Evolutionary conservation across 2,888 invertebrate species (phyloP), one percentile per base, ranked within the genome.

Genomic region (Trileptium ribeirensis): DNA sequence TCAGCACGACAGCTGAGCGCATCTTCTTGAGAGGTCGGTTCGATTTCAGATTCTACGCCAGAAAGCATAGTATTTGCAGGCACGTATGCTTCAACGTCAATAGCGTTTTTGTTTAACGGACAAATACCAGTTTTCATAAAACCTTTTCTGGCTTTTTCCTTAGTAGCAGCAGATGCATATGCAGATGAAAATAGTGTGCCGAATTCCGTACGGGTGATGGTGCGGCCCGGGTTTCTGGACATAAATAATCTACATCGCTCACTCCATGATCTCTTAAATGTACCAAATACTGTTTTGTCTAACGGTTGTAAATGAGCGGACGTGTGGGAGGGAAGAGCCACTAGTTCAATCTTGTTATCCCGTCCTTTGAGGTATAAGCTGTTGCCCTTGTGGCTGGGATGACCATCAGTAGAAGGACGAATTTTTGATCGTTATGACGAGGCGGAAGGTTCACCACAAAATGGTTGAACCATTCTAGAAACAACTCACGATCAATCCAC

Each of bases 401-500:
- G 70, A 8, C 70, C 8, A 29, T 70, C 70, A 8, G n/a, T n/a
- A n/a, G n/a, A n/a, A n/a, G n/a, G n/a, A n/a, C n/a, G n/a, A n/a
- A n/a, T n/a, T n/a, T n/a, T n/a, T n/a, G n/a, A n/a, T n/a, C n/a
- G n/a, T n/a, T n/a, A n/a, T n/a, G n/a, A n/a, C n/a, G n/a, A n/a
- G n/a, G n/a, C n/a, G n/a, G n/a, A n/a, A n/a, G n/a, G n/a, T n/a
- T n/a, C n/a, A n/a, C n/a, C n/a, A n/a, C n/a, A n/a, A n/a, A n/a
- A n/a, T n/a, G n/a, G n/a, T 19, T 2, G n/a, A 34, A 75, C n/a
- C n/a, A n/a, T 2, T n/a, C 15, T 8, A 75, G 8, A 38, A 75
- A 75, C 39, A 75, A 37, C 15, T 8, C 36, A 29, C 29, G 24
- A 75, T 75, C 77, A n/a, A 75, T 38, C 77, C 77, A 75, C 8